Base-by-base conservation (phyloP, 1,140 invertebrate genomes). In the Scylla paramamosain region DNA sequence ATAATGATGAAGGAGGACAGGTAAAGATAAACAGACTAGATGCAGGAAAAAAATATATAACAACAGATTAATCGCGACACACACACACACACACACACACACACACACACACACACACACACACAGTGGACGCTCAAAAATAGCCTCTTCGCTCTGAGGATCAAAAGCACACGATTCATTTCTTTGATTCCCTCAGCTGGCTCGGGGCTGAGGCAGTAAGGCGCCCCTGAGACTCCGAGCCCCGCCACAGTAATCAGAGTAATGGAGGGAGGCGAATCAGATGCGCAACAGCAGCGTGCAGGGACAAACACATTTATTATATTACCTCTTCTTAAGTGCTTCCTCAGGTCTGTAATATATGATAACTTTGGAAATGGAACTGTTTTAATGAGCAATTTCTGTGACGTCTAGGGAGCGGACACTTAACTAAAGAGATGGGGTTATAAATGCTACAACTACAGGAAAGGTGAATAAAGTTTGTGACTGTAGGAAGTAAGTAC, bases 71-170 rank as follows among this genome's bases (percentile, higher is more conserved):
- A 82, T 28, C 28, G 28, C 25, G 14, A 92, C 7, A 92, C 14
- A 82, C 12, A 92, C 52, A 92, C 28, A 92, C 12, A 92, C 48
- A 92, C 29, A 45, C 28, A 92, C 16, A 83, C 32, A 92, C 4
- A 92, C 52, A 92, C 14, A 92, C 28, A 92, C 12, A 84, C 32
- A 83, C 14, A 92, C 29, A 45, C 77, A 83, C 52, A 83, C 52
- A 45, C 28, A 92, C 31, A 88, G 16, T 59, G 52, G 10, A 16
- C 52, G 52, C 10, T 59, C 2, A 39, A 59, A 59, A 59, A 59
- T 20, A 59, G 52, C 52, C 16, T 59, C 52, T 59, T 14, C 10
- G 52, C 10, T 59, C 52, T 20, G 52, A 12, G n/a, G 67, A 77
- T 77, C 67, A 25, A n/a, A 77, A 25, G 67, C 67, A 8, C 67